Evolutionary conservation across 2,113 vertebrate genomes (phyloP), one percentile per base, ranked within the genome.

Genomic region (Poeciliopsis turrubarensis): DNA sequence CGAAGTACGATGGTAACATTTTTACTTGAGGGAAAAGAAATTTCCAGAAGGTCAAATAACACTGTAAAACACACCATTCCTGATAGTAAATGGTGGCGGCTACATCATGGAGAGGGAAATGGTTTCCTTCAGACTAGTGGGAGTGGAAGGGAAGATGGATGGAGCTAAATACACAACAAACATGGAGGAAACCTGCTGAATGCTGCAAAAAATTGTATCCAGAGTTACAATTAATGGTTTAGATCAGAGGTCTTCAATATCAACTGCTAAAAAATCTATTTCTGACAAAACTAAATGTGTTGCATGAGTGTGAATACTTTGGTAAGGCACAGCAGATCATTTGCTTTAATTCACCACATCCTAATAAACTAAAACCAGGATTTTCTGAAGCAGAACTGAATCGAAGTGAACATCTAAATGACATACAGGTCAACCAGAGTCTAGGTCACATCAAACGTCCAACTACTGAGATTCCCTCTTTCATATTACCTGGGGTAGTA

Each of bases 401-500:
- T 54, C 39, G 3, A 73, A 74, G 14, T 41, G 13, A 30, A 64
- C 34, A 68, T 44, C 85, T 86, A 82, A 62, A 11, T 8, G 1
- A 4, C 37, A 34, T 25, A 61, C 13, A 31, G 5, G 10, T 4
- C 6, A 41, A 60, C 1, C 32, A 44, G 25, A 74, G 63, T 44
- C 81, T 87, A 87, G 63, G 51, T 73, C 79, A 90, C 79, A 54
- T 66, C 39, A 47, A 29, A 64, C 25, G 32, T 32, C 25, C 70
- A 34, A 32, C 12, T 39, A 47, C 63, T 15, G 66, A 39, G 10
- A 13, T 61, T 44, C 51, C 14, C 32, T 30, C 26, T 71, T 39
- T 65, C 22, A 37, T 65, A 70, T 91, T 89, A 92, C 87, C 88
- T 92, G 81, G 32, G 34, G 5, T 26, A 63, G 63, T n/a, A 69